These are phyloP conservation scores for Clistopyga incitator DNA, from an alignment of 2,888 invertebrate genomes.

Conservation along the genomic window DNA sequence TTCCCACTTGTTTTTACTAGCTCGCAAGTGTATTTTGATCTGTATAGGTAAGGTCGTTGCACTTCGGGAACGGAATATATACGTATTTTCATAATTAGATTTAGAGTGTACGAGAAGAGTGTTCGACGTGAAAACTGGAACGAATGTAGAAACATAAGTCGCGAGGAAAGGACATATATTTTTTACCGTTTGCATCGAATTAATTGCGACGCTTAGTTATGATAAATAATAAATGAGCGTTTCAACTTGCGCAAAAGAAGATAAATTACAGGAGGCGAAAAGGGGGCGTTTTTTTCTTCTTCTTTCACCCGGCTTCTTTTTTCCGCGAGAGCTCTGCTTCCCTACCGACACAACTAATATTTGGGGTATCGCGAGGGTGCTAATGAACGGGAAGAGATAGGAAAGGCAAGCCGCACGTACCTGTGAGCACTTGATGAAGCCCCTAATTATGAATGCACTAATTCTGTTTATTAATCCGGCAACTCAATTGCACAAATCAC, in stretches of 20 bases:
- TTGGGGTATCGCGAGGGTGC: conserved; percentile 48
- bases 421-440: conserved; percentile 61
- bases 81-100: conserved; percentile 20
- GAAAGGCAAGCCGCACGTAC: conserved; percentile 35
- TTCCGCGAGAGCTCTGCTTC: not conserved
- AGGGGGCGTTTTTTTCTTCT: not conserved
- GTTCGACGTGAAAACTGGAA: conserved; percentile 4
- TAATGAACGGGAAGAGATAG: conserved; percentile 48
- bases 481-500: conserved; percentile 56
- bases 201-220: conserved; percentile 37
- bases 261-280: conserved; percentile 5
- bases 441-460: conserved; percentile 60
- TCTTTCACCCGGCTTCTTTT: too few species aligned
- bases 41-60: not conserved
- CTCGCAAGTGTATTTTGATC: not conserved
- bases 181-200: conserved; percentile 49
- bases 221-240: conserved; percentile 55
- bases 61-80: not conserved
- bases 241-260: conserved; percentile 32
- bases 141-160: conserved; percentile 28
- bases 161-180: conserved; percentile 9
- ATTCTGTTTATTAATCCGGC: conserved; percentile 61
- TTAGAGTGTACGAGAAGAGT: not conserved
- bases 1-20: not conserved
- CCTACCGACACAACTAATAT: conserved; percentile 33